These are phyloP conservation scores for Theretra japonica DNA, from an alignment of 2,888 invertebrate genomes.

Conservation along the genomic window DNA sequence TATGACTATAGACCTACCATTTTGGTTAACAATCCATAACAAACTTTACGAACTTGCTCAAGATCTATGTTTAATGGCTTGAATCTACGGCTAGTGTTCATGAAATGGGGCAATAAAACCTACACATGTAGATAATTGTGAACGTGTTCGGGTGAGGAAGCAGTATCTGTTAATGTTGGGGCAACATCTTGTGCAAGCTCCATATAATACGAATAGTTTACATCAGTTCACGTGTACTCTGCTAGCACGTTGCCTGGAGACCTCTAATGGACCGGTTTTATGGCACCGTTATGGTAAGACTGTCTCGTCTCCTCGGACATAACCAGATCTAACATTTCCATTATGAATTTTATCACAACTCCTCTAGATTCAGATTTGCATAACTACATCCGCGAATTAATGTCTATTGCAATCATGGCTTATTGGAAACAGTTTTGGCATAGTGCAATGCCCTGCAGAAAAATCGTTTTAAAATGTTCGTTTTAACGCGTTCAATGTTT, in stretches of 20 bases:
- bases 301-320: slow-evolving; percentile 43
- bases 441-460: slow-evolving; percentile 39
- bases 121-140: not conserved
- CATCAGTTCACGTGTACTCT: slow-evolving; percentile 41
- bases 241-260: slow-evolving; percentile 34
- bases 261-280: slow-evolving; percentile 62
- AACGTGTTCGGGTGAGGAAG: not conserved
- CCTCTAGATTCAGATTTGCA: slow-evolving; percentile 35
- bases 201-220: slow-evolving; percentile 19
- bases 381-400: not conserved
- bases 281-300: slow-evolving; percentile 55
- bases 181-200: slow-evolving; percentile 21
- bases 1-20: too few species aligned
- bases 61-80: not conserved
- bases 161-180: slow-evolving; percentile 31
- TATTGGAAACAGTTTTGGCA: slow-evolving; percentile 40
- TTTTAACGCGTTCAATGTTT: not conserved
- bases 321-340: slow-evolving; percentile 31
- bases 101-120: slow-evolving; percentile 3
- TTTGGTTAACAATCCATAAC: too few species aligned
- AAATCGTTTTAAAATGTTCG: not conserved
- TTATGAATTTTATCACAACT: slow-evolving; percentile 37
- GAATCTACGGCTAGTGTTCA: too few species aligned
- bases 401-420: slow-evolving; percentile 34
- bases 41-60: not conserved